Evolutionary conservation across 2,113 vertebrate species (phyloP).

Genomic region (Coregonus clupeaformis): DNA sequence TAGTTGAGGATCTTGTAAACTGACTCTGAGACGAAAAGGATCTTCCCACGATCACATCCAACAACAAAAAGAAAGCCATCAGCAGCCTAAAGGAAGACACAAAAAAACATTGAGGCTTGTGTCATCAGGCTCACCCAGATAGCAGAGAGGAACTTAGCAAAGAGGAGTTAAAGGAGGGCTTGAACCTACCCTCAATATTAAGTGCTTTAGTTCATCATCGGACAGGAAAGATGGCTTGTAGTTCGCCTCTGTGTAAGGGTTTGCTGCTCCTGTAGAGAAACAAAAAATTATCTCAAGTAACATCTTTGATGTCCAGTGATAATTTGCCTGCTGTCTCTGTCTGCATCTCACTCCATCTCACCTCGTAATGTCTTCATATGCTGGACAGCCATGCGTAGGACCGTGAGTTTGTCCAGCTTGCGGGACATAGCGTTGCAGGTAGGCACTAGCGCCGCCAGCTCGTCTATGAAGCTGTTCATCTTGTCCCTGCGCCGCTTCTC

Average conservation of each 20-base stretch:
- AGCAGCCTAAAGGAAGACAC: conserved; percentile 80
- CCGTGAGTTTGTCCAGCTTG: conserved; percentile 95
- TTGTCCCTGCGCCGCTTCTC: conserved; percentile 96
- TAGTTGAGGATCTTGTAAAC: conserved; percentile 99
- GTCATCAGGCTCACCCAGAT: not conserved
- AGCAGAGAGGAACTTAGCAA: not conserved
- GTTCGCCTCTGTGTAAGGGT: conserved; percentile 97
- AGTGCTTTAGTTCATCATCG: conserved; percentile 96
- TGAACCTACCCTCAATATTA: conserved; percentile 91
- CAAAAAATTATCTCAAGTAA: not conserved
- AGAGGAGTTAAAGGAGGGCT: not conserved
- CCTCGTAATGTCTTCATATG: conserved; percentile 98
- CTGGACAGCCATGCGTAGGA: conserved; percentile 97
- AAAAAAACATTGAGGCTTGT: not conserved
- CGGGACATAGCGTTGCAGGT: conserved; percentile 98
- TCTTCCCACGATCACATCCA: conserved; percentile 97
- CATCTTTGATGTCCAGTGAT: too few species aligned
- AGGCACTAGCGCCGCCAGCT: conserved; percentile 93
- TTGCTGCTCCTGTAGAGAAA: conserved; percentile 83
- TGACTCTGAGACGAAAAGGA: conserved; percentile 97
- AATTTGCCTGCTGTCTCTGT: too few species aligned
- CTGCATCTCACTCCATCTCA: conserved; percentile 71
- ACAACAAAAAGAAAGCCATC: conserved; percentile 99
- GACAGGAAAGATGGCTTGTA: conserved; percentile 98
- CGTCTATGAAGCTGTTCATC: conserved; percentile 99